Base-by-base conservation (phyloP, 2,888 invertebrate genomes). In the Drosophila fungiperda region DNA sequence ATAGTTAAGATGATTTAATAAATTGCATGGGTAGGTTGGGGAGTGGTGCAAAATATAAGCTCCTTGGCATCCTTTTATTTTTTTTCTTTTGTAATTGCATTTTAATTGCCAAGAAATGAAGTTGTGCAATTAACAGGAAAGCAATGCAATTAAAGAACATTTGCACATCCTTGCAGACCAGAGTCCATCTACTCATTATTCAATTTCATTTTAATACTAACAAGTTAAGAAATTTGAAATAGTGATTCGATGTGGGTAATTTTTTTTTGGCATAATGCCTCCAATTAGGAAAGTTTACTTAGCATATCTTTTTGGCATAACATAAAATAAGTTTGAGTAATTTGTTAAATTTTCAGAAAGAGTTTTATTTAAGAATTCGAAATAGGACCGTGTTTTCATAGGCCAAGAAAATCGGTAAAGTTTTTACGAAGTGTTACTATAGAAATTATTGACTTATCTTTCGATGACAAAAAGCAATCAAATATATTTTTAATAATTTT, bases 1-100 rank as follows among this genome's bases (percentile, higher is more conserved):
- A 36, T 9, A 48, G 48, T 62, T 29, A 40, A 70, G 45, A 23
- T 23, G 59, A 74, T 76, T 69, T 62, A 36, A 35, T 36, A 4
- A 45, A 45, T 8, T 15, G 15, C 23, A 15, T 23, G 23, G 15
- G 45, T 45, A 8, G 45, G 15, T 23, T 23, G 23, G 23, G 2
- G 2, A 38, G 15, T n/a, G 33, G n/a, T 15, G 33, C 29, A 15
- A 61, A 58, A 61, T 45, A 32, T 52, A 62, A 54, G 45, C 23
- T 40, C 45, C 38, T 54, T 42, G 53, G 0, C 11, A 38, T 23
- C 15, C 9, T 15, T 12, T 35, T 15, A 9, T 8, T 20, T 29
- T 11, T 17, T 11, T 7, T 32, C n/a, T 11, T 50, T 26, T 50
- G 6, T n/a, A 50, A 50, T n/a, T 15, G 11, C 6, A 7, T 50